Evolutionary conservation across 2,888 invertebrate genomes (phyloP), one percentile per base, ranked within the genome.

Genomic region (Drosophila buzzatii): DNA sequence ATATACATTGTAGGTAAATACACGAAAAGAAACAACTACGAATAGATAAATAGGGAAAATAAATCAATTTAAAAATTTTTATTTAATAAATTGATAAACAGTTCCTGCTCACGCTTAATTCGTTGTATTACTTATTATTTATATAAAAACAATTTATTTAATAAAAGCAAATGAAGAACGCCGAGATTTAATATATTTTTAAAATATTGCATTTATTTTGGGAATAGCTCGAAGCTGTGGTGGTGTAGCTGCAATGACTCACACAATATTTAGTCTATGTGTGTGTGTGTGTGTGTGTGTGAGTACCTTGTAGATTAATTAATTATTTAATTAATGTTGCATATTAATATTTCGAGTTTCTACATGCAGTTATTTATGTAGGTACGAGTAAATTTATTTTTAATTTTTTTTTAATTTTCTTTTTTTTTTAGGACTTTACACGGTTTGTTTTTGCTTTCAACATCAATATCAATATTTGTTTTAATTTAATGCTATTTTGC

Each of bases 191-290:
- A 9, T 71, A 35, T 85, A 76, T 80, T 85, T 85, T 85, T 85
- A 90, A 85, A 85, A 85, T 85, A 90, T 85, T 85, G 89, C 85
- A 85, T 85, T 90, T 85, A 85, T 83, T 85, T 86, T 76, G 59
- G 71, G 73, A 90, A 71, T 90, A 90, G 90, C 85, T 80, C 86
- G 81, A 85, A 85, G 90, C 89, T 90, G 89, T 86, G 80, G 82
- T 79, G 73, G 78, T 79, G 78, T 73, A 59, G 66, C 80, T 85
- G 85, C 73, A 86, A 76, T 69, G 76, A 68, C 69, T 79, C 88
- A 82, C 87, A 82, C 63, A 76, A 80, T 77, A 79, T 62, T 69
- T 33, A n/a, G 3, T 45, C 45, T 45, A 18, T 71, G 9, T 35
- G 41, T 65, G 49, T 56, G 49, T 57, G 33, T 56, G 33, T 37